Evolutionary conservation across 30 jellyfish, hydroid and myxozoan genomes (phyloP).

Genomic region (Sanderia malayensis): DNA sequence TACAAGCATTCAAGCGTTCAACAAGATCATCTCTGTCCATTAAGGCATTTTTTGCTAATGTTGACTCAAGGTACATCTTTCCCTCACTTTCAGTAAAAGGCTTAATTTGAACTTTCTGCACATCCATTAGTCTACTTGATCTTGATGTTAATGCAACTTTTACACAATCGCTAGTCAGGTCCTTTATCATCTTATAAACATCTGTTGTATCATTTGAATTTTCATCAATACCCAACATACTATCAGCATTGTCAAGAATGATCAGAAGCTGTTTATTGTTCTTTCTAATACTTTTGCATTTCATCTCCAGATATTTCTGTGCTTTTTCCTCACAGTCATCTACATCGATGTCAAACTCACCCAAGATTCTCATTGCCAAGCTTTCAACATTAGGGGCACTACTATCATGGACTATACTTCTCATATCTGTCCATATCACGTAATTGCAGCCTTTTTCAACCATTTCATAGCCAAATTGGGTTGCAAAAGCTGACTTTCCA

Average conservation of each 20-base stretch:
- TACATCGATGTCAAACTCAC: constrained; percentile 3
- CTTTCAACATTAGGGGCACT: neutral
- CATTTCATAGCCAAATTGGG: constrained; percentile 7
- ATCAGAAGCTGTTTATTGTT: neutral
- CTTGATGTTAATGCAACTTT: constrained; percentile 6
- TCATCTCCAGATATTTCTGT: neutral
- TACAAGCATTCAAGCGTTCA: neutral
- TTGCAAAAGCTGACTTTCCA: constrained; percentile 23
- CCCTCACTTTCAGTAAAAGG: neutral
- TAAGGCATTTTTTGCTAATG: neutral
- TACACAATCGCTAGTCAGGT: neutral
- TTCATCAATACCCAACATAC: neutral
- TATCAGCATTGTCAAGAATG: constrained; percentile 11
- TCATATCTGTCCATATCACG: constrained; percentile 8
- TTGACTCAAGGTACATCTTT: neutral
- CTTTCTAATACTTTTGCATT: neutral
- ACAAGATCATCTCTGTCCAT: neutral
- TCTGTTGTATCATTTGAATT: neutral
- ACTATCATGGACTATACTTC: no score
- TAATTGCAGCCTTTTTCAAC: neutral
- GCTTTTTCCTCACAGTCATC: neutral
- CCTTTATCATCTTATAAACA: neutral
- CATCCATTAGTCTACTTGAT: neutral
- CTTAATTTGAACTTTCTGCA: neutral
- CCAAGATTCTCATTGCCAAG: neutral